Base-by-base conservation (phyloP, 2,888 invertebrate species). In the Amiota minor region DNA sequence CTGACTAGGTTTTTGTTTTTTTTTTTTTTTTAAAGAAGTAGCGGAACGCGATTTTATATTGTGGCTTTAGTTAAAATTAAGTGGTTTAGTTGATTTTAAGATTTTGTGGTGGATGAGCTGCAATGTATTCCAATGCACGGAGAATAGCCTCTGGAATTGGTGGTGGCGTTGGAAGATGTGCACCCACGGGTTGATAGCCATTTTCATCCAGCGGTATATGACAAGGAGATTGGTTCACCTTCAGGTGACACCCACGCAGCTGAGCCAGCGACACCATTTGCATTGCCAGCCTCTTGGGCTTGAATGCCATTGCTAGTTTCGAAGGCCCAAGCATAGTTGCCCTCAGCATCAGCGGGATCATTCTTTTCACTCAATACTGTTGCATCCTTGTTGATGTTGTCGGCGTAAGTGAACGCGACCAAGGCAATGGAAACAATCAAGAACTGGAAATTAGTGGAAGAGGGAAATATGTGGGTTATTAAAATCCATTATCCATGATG, bases 281-380 rank as follows among this genome's bases (percentile, higher is more conserved):
- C 79, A 62, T 82, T 87, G 76, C 93, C 93, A 12, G 82, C 79
- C 80, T 92, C 92, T 79, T 92, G 90, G 1, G 81, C 91, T 1
- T 82, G 61, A 81, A 93, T 93, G 10, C 93, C 93, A 80, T 93
- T 93, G 75, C 89, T 90, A 76, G 93, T 92, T 74, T 92, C 88
- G 81, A 81, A 93, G 0, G 61, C 35, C 79, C 81, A 91, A 0
- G 80, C 49, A 88, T 83, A 93, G 35, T 83, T 78, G 8, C 90
- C 86, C 59, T 92, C 92, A 10, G 88, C 86, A 79, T 89, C 89
- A 72, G 88, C 82, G 12, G 88, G 84, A n/a, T 87, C 86, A 73
- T 78, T 91, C 89, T 64, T 82, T 75, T 76, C 91, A 90, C 74
- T 92, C 89, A 77, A 89, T 76, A 9, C 84, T 81, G 88, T 87